Base-by-base conservation (phyloP, 1,140 invertebrate genomes). In the Drosophila ananassae region DNA sequence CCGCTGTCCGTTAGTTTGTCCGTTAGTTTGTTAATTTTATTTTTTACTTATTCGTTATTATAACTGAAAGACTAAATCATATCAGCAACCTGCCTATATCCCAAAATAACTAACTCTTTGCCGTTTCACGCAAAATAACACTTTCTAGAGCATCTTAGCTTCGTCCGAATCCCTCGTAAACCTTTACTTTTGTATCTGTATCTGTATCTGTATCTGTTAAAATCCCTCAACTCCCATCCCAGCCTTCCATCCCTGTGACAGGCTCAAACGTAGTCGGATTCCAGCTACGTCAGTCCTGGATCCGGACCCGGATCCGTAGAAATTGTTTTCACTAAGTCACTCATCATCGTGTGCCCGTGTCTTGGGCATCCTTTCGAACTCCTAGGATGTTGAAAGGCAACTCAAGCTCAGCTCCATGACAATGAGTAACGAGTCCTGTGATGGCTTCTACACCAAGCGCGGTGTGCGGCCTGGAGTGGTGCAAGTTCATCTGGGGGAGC, bases 271-370 rank as follows among this genome's bases (percentile, higher is more conserved):
- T 25, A 32, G 50, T 21, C 28, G 51, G 48, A 46, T 69, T 47
- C 79, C 64, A 64, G 56, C 32, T 54, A 25, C 51, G 32, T 64
- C 32, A 32, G 32, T 32, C 32, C 9, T 32, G 32, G n/a, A 46
- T 46, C 41, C 17, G 41, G n/a, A 46, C 17, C 17, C n/a, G 66
- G 47, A 54, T 13, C 30, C 51, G 22, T 32, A 60, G 67, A 87
- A 87, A 84, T 81, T 77, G 67, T 87, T 87, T 81, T 71, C 59
- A 77, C 82, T 69, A 80, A 84, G 73, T 77, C 82, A 77, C 77
- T 74, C 82, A 87, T 81, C 81, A 87, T 73, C 62, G 53, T 59
- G 75, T 56, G 13, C 50, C 47, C 59, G 48, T 37, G 34, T 37
- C 34, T 37, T 37, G 34, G 34, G 34, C 34, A 37, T 37, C 34